Evolutionary conservation across 2,888 invertebrate genomes (phyloP).

Genomic region (Dicyrtoma fusca): DNA sequence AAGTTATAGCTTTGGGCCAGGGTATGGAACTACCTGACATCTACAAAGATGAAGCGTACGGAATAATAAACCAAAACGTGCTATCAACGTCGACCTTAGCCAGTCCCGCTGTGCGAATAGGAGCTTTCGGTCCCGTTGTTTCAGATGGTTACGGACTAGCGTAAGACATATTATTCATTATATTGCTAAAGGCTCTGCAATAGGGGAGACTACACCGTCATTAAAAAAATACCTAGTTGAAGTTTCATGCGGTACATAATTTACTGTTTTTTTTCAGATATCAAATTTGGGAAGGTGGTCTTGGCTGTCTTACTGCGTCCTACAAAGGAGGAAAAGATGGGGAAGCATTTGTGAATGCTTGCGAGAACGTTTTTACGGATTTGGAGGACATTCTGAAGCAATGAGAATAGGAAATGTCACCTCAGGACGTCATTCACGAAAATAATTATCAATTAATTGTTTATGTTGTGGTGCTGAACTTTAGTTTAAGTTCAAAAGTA

Average conservation of each 20-base stretch:
- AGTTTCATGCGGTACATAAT: neutral
- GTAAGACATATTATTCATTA: constrained; percentile 64
- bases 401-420: no score
- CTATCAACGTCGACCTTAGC: constrained; percentile 93
- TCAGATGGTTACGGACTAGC: constrained; percentile 90
- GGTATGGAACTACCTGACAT: constrained; percentile 49
- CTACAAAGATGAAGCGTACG: constrained; percentile 65
- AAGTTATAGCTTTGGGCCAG: constrained; percentile 69
- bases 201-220: neutral
- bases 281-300: constrained; percentile 76
- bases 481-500: neutral
- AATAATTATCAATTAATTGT: no score
- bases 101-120: constrained; percentile 80
- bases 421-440: no score
- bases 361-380: constrained; percentile 73
- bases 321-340: constrained; percentile 75
- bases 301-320: constrained; percentile 82
- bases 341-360: constrained; percentile 70
- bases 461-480: neutral
- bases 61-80: constrained; percentile 80
- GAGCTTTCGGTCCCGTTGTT: constrained; percentile 93
- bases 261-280: constrained; percentile 68
- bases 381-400: constrained; percentile 63
- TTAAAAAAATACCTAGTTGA: neutral
- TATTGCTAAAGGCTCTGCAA: neutral